Evolutionary conservation across 2,797 vertebrate species (phyloP).

Genomic region (Danio jaintianensis): DNA sequence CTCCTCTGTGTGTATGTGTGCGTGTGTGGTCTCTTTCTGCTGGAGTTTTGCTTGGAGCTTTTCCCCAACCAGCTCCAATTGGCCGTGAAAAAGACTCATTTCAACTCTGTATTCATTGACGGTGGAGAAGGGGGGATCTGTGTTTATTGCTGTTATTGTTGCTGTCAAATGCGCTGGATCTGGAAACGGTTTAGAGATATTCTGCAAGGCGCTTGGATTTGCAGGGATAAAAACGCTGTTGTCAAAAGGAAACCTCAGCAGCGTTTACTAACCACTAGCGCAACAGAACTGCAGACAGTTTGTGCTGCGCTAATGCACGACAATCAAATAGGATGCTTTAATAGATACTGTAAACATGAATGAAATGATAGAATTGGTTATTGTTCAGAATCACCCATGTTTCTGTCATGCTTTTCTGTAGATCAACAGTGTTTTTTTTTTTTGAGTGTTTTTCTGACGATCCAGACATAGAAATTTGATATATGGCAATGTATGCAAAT

Average conservation of each 20-base stretch:
- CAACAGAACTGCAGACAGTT: constrained; percentile 49
- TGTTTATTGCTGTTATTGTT: constrained; percentile 76
- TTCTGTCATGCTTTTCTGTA: background rate
- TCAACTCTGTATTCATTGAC: constrained; percentile 78
- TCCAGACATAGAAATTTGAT: too few relatives aligned
- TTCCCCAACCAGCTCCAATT: constrained; percentile 76
- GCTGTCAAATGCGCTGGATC: constrained; percentile 72
- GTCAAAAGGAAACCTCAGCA: constrained; percentile 59
- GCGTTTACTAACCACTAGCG: constrained; percentile 44
- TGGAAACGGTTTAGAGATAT: constrained; percentile 59
- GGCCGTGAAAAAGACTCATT: constrained; percentile 79
- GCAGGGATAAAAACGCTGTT: constrained; percentile 61
- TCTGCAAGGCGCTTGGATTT: constrained; percentile 66
- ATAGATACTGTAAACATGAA: background rate
- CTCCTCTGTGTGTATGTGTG: constrained; percentile 71
- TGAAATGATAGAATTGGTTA: background rate
- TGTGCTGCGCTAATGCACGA: constrained; percentile 30
- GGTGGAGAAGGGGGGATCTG: constrained; percentile 72
- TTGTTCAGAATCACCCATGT: background rate
- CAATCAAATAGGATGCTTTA: constrained; percentile 23
- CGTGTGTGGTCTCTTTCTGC: constrained; percentile 72
- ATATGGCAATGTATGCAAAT: too few relatives aligned
- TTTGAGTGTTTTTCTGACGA: too few relatives aligned
- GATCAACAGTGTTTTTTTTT: too few relatives aligned
- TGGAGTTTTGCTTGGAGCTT: constrained; percentile 71